phyloP scores from a whole-genome alignment of 2,797 vertebrate genomes.

The Pterois miles region DNA sequence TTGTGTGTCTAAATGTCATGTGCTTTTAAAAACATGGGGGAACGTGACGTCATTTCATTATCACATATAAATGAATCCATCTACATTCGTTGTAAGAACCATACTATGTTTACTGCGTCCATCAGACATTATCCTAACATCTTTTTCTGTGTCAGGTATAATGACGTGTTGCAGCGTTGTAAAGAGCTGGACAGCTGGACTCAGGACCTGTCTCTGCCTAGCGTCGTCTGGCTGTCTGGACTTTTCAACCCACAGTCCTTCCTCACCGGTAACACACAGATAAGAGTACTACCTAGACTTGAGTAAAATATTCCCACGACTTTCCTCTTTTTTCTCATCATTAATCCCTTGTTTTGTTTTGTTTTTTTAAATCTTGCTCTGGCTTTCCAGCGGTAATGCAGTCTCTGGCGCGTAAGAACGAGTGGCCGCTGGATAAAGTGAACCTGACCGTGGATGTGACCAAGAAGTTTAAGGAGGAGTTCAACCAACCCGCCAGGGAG shows the following conservation, averaged over 20 bases:
- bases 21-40: background rate
- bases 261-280: slow-evolving; percentile 91
- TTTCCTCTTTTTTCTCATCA: background rate
- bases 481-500: slow-evolving; percentile 84
- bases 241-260: slow-evolving; percentile 98
- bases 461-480: slow-evolving; percentile 89
- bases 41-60: accelerated
- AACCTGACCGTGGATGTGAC: slow-evolving; percentile 81
- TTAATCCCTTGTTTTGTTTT: background rate
- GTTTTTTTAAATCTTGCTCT: background rate
- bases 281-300: background rate
- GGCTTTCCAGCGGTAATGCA: slow-evolving; percentile 80
- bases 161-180: slow-evolving; percentile 86
- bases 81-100: background rate
- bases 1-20: background rate
- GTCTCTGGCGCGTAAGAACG: slow-evolving; percentile 86
- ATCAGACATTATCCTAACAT: background rate
- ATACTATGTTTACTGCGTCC: background rate
- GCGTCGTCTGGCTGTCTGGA: slow-evolving; percentile 92
- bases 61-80: background rate
- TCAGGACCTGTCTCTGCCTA: slow-evolving; percentile 89
- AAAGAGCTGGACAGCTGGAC: slow-evolving; percentile 89
- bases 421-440: slow-evolving; percentile 89
- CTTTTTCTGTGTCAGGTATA: slow-evolving; percentile 72
- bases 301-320: background rate